Conservation (phyloP, 2,797 vertebrate species). For the Girardinus metallicus region DNA sequence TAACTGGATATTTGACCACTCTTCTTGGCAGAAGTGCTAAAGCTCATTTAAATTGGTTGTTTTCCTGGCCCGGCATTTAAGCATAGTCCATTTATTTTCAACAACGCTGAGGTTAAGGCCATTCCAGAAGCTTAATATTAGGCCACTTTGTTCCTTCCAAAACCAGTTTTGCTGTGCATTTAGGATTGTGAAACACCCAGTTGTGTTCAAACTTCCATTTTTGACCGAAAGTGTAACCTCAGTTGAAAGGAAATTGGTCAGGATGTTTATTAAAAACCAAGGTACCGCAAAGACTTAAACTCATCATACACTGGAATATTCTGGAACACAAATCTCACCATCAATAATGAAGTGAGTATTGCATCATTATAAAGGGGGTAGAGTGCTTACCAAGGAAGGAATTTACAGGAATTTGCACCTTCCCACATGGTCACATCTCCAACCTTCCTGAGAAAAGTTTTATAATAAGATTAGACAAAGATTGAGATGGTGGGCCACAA, state of each 20-base stretch:
- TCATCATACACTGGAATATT: not conserved
- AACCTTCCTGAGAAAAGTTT: not conserved
- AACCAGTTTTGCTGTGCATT: not conserved
- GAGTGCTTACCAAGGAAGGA: not conserved
- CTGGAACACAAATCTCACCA: not conserved
- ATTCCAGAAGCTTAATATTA: constrained; percentile 24
- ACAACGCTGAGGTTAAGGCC: constrained; percentile 6
- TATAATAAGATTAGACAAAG: not conserved
- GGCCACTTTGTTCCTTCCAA: not conserved
- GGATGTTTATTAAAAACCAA: not conserved
- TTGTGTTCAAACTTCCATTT: not conserved
- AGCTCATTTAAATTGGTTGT: not conserved
- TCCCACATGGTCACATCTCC: not conserved
- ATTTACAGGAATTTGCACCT: not conserved
- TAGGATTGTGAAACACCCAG: not conserved
- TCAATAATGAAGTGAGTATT: not conserved
- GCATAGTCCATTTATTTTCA: not conserved
- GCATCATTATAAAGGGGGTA: not conserved
- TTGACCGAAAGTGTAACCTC: not conserved
- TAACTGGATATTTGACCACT: not conserved
- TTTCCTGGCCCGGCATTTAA: not conserved
- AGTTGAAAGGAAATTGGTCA: not conserved
- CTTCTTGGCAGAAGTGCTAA: constrained; percentile 1
- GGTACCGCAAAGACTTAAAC: not conserved
- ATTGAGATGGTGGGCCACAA: not conserved